Evolutionary conservation across 2,113 vertebrate species (phyloP), one percentile per base, ranked within the genome.

Genomic region (Syngnathus floridae): DNA sequence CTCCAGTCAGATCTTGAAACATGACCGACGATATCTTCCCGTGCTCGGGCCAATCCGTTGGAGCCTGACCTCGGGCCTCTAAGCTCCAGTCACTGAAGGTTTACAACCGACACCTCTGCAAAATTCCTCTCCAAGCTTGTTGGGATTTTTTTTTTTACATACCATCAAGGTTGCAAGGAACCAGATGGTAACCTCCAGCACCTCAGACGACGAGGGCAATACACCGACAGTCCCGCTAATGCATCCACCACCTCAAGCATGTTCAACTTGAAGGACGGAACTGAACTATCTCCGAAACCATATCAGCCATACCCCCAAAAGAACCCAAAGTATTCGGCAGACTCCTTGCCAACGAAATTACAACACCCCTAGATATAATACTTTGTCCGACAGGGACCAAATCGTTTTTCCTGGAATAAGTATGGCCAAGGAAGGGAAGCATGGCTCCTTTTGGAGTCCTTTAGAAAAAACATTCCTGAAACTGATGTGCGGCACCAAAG

Each of bases 391-490:
- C 80, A 94, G 91, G 0, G 94, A 93, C 36, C 94, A 94, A 76
- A 93, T 98, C 74, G 26, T 56, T 16, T 35, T 11, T 8, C 54
- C 31, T 16, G 54, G 13, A 31, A 35, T 55, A 5, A 52, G 26
- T 16, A 3, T 26, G 3, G 5, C 58, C 90, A 43, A 93, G 91
- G 77, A 90, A 91, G 66, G 92, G 90, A 76, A 98, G 97, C 89
- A 97, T 97, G 94, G 95, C 95, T 73, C 46, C 91, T 97, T 21
- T 93, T 93, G 82, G 94, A 98, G 90, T 48, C 90, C 95, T 62
- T 93, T 97, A 63, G 93, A 93, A 14, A 93, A 96, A 87, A 93
- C 92, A 85, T 94, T 96, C 88, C 92, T 98, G 75, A 92, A 93
- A 80, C 85, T 94, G 84, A 95, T 95, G 92, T 92, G 92, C 61